Evolutionary conservation across 1,140 invertebrate genomes (phyloP).

Genomic region (Littorina saxatilis): DNA sequence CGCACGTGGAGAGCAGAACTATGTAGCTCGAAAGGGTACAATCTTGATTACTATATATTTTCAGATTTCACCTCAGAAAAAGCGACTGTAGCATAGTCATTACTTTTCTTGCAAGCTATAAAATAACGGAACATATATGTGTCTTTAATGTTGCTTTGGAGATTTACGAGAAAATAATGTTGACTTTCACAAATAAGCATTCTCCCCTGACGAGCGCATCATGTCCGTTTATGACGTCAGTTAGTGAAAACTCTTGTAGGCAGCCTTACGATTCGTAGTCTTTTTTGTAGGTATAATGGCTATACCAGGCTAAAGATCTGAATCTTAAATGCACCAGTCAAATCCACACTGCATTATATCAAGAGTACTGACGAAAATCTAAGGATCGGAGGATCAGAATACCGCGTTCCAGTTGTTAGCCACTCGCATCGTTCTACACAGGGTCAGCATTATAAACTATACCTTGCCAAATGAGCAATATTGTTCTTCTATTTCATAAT

Average conservation of each 20-base stretch:
- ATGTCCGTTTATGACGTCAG: not conserved
- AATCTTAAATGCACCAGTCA: no score
- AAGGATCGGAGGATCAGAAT: conserved; percentile 7
- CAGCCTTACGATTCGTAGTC: not conserved
- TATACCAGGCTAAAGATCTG: not conserved
- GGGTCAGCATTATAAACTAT: not conserved
- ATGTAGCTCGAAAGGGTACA: no score
- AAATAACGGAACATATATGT: no score
- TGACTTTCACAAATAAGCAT: not conserved
- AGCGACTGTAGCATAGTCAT: no score
- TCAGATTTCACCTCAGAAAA: no score
- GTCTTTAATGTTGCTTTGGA: no score
- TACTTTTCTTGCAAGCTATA: no score
- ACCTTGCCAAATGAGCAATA: conserved; percentile 20
- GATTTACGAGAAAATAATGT: no score
- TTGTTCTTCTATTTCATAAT: no score
- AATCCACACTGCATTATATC: no score
- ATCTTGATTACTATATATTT: no score
- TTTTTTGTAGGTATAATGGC: conserved; percentile 3
- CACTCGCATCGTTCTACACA: not conserved
- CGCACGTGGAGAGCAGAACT: no score
- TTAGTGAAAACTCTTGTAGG: not conserved
- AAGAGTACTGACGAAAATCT: not conserved
- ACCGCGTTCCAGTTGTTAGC: not conserved
- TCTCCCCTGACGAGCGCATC: not conserved